Percentiles rank a stretch among this genome's conserved stretches.
Evolutionary conservation across 2,113 vertebrate species (phyloP).

Genomic region (Hemiprocne comata): DNA sequence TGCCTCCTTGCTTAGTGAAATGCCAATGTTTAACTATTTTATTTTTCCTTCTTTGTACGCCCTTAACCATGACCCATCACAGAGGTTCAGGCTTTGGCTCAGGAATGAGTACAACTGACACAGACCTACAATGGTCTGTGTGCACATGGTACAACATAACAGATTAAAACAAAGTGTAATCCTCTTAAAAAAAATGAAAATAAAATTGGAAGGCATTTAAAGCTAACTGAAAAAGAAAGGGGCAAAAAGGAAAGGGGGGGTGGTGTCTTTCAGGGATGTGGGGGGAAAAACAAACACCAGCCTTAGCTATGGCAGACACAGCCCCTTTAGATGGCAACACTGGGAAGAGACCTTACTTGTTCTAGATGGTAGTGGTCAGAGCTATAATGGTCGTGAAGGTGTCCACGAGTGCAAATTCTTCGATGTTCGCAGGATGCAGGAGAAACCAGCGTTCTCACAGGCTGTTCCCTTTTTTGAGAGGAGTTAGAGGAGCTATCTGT

Average conservation of each 20-base stretch:
- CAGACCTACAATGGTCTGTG: neutral
- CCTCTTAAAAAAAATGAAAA: too few relatives aligned
- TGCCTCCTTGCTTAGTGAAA: neutral
- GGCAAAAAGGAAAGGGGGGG: neutral
- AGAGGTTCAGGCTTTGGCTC: neutral
- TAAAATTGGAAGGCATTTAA: neutral
- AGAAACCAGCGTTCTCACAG: constrained; percentile 85
- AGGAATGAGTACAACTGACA: neutral
- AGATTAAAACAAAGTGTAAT: neutral
- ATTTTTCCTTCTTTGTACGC: neutral
- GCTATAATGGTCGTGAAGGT: constrained; percentile 86
- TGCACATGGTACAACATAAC: fast-evolving
- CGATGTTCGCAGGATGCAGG: constrained; percentile 88
- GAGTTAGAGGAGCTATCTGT: constrained; percentile 87
- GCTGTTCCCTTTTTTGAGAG: constrained; percentile 83
- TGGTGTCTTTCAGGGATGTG: neutral
- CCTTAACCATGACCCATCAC: neutral
- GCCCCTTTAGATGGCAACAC: neutral
- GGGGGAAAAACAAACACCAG: neutral
- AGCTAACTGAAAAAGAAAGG: neutral
- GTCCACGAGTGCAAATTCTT: constrained; percentile 87
- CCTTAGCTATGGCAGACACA: neutral
- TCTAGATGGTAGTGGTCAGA: constrained; percentile 91
- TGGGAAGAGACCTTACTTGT: constrained; percentile 80
- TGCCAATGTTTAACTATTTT: neutral